Percentiles rank a stretch among this genome's conserved stretches.
Conservation (phyloP, 1,140 invertebrate species). For the Drepana arcuata region DNA sequence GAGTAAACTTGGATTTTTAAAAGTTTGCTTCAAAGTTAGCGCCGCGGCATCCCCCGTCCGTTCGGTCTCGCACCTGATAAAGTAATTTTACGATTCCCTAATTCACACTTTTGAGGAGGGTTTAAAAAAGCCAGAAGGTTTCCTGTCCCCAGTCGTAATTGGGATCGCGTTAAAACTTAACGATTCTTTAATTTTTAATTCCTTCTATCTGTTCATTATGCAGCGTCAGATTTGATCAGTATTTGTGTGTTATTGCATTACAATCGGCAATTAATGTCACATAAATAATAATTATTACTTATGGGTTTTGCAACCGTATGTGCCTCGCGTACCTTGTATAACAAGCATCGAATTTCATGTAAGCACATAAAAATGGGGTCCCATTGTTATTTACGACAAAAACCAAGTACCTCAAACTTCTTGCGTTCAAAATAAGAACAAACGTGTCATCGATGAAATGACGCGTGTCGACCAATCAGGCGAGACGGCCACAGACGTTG, state of each 20-base stretch:
- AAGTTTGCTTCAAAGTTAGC: constrained; percentile 52
- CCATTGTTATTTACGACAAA: neutral
- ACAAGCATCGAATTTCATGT: neutral
- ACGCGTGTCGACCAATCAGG: constrained; percentile 68
- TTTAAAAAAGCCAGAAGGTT: constrained; percentile 54
- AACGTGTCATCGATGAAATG: constrained; percentile 69
- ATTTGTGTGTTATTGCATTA: too few species aligned
- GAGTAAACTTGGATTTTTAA: constrained; percentile 68
- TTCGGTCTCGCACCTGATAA: constrained; percentile 53
- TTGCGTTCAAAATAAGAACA: constrained; percentile 68
- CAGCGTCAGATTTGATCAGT: too few species aligned
- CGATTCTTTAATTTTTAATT: constrained; percentile 41
- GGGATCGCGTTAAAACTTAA: constrained; percentile 37
- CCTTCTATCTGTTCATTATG: too few species aligned
- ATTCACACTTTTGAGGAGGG: constrained; percentile 62
- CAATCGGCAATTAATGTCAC: too few species aligned
- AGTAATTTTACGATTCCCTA: constrained; percentile 61
- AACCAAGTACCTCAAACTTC: constrained; percentile 41
- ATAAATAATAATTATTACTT: too few species aligned
- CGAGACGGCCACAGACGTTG: constrained; percentile 61
- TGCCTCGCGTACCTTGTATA: too few species aligned
- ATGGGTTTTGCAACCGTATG: too few species aligned
- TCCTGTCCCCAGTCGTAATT: constrained; percentile 39
- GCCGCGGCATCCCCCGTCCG: constrained; percentile 29
- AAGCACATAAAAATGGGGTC: neutral